Evolutionary conservation across 2,888 invertebrate species (phyloP).

Genomic region (Ditula angustiorana): DNA sequence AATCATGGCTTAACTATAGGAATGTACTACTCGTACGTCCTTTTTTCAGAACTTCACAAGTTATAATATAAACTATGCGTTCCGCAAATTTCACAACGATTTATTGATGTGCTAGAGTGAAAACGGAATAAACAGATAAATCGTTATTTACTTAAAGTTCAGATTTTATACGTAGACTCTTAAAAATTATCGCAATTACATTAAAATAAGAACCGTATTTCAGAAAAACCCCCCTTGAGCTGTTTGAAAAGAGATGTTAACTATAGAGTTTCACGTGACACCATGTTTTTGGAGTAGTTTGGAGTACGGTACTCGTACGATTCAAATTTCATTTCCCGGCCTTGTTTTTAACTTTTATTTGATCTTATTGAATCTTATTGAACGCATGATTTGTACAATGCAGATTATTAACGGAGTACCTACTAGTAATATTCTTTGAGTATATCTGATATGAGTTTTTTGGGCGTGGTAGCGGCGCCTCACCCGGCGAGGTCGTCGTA

Average conservation of each 20-base stretch:
- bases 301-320: too few relatives aligned
- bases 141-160: too few relatives aligned
- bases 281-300: neutral
- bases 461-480: slow-evolving; percentile 10
- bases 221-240: neutral
- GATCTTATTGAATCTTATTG: neutral
- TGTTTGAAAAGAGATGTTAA: neutral
- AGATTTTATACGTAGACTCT: too few relatives aligned
- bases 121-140: too few relatives aligned
- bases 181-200: neutral
- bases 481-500: slow-evolving; percentile 47
- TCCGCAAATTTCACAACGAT: too few relatives aligned
- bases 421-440: neutral
- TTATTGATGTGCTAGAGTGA: too few relatives aligned
- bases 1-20: too few relatives aligned
- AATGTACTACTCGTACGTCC: too few relatives aligned
- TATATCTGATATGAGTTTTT: slow-evolving; percentile 14
- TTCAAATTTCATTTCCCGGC: too few relatives aligned
- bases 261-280: neutral
- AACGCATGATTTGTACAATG: neutral
- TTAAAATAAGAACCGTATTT: neutral
- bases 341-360: neutral
- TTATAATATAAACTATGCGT: too few relatives aligned
- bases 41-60: too few relatives aligned
- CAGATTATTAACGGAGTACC: neutral